Base-by-base conservation (phyloP, 30 jellyfish, hydroid and myxozoan genomes). In the Catostylus mosaicus region DNA sequence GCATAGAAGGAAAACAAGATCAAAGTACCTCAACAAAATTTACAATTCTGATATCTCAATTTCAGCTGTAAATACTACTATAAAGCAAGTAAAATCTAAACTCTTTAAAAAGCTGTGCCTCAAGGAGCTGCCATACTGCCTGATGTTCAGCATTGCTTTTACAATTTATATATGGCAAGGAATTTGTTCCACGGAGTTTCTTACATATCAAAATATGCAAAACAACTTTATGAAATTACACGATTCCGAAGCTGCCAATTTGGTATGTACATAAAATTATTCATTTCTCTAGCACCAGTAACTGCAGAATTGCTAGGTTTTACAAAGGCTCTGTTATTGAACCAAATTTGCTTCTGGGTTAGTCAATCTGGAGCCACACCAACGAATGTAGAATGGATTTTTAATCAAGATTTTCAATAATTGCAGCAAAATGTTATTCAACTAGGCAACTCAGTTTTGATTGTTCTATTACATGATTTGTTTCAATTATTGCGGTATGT, bases 21-120 rank as follows among this genome's bases (percentile, higher is more conserved):
- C 30, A 40, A 52, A 24, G n/a, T 69, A 69, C 38, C 82, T 69
- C 18, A 52, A 69, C 29, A 69, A 47, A 43, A 43, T 69, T 23
- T 24, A 36, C n/a, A 30, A 23, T 30, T 11, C 32, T 24, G 43
- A 22, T 16, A 36, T 45, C 22, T 45, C 67, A 3, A 9, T 69
- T 37, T 67, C 82, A 20, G 67, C 23, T 69, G 36, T 27, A 35
- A 43, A 11, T 10, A 22, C 27, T 14, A 40, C 22, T 19, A 69
- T 33, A 7, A 43, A 43, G 30, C 23, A 40, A 5, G 38, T 37
- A n/a, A 43, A 69, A 38, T 33, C 30, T 29, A 35, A 37, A 10
- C 36, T 18, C 6, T 23, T 22, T 19, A 69, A 32, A 43, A 40
- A 40, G 32, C 16, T 14, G 18, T 24, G 34, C 10, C 16, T 69